Conservation (phyloP, 2,113 vertebrate species). For the Chloebia gouldiae region DNA sequence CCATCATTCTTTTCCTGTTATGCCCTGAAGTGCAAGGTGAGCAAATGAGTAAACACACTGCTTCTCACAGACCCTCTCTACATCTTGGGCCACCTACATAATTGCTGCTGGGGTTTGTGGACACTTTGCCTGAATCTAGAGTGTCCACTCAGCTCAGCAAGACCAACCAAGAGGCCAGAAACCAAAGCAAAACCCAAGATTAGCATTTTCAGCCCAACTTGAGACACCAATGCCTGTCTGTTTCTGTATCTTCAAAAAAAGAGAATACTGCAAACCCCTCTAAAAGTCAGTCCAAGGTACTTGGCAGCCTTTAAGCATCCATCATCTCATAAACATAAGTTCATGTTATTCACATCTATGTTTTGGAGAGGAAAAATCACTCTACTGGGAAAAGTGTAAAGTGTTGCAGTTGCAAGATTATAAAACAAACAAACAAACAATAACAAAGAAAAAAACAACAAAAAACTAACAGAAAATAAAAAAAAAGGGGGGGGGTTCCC, state of each 20-base stretch:
- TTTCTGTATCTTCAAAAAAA: neutral
- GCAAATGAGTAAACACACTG: fast-evolving
- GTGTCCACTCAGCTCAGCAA: neutral
- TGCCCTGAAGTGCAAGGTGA: neutral
- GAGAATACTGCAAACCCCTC: neutral
- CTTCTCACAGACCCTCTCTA: neutral
- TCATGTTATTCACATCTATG: neutral
- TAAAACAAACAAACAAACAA: neutral
- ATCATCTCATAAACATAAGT: neutral
- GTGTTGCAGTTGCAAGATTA: neutral
- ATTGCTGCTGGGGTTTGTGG: neutral
- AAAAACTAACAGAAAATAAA: no score
- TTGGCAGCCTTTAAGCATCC: neutral
- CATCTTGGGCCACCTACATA: fast-evolving
- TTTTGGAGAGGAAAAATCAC: neutral
- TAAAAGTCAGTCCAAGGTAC: neutral
- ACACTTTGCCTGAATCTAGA: neutral
- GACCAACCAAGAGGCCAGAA: neutral
- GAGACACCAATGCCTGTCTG: neutral
- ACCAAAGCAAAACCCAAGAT: neutral
- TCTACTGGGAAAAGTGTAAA: neutral
- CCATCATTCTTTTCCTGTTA: neutral
- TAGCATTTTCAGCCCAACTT: neutral
- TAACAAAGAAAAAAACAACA: no score
- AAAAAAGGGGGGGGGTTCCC: fast-evolving